Evolutionary conservation across 2,797 vertebrate species (phyloP), one percentile per base, ranked within the genome.

Genomic region (Psittacula derbiana): DNA sequence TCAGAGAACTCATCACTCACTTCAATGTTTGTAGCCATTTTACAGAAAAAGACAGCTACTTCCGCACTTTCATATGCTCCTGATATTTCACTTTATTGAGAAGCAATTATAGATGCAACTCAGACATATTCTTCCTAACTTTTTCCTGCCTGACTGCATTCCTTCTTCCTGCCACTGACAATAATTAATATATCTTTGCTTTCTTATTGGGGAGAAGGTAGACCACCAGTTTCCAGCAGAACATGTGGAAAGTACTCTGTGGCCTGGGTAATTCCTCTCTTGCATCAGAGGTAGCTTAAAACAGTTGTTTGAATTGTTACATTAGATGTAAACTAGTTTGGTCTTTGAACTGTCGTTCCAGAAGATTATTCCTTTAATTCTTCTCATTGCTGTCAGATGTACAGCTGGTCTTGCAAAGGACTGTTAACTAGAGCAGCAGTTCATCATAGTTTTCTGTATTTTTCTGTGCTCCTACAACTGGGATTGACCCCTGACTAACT

Each of bases 71-170:
- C 23, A 2, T 33, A 10, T 4, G 12, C 62, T 44, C 17, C 6
- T 90, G 67, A 19, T 47, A 16, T n/a, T 75, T 85, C 2, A 0
- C 10, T 85, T 67, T 31, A 23, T 46, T 79, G 47, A 58, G 70
- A 80, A 66, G 7, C 6, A 36, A 16, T 9, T 23, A 5, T 43
- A 65, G 11, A 18, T 73, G 18, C 1, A 47, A 24, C 13, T 64
- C 25, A 28, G 3, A 43, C 0, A 0, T 65, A 14, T 47, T 9
- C 21, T 88, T 82, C 10, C 17, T 18, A 36, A 4, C 3, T n/a
- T 28, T 85, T 49, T 73, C 4, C 28, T 50, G 5, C 8, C 43
- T 53, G 4, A 28, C 11, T 41, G 4, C 9, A 11, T 78, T 30
- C 18, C 2, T 36, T 83, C 64, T 86, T 44, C 18, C 5, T 24